A percentile compares a stretch with the other conserved stretches of the same genome.
Evolutionary conservation across 2,888 invertebrate genomes (phyloP).

Genomic region (Mythimna impura): DNA sequence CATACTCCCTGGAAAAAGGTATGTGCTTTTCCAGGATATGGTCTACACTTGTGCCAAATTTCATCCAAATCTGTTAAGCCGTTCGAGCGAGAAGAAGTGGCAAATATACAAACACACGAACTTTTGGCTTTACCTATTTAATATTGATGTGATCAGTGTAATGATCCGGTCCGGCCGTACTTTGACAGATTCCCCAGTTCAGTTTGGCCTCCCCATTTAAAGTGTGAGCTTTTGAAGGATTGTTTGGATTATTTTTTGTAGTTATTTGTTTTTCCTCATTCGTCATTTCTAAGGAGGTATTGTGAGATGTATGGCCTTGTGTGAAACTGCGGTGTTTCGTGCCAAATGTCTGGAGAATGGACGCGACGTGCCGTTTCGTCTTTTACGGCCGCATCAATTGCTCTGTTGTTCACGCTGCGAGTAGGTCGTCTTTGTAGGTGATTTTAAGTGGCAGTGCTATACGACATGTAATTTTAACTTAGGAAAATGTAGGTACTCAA

Average conservation of each 20-base stretch:
- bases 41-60: too few relatives aligned
- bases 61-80: too few relatives aligned
- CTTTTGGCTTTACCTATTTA: too few relatives aligned
- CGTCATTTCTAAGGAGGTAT: conserved; percentile 30
- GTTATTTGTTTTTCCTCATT: conserved; percentile 44
- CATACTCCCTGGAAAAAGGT: too few relatives aligned
- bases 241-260: conserved; percentile 32
- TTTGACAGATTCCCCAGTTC: neutral
- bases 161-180: neutral
- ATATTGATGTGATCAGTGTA: too few relatives aligned
- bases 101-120: too few relatives aligned
- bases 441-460: neutral
- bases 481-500: neutral
- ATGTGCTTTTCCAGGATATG: too few relatives aligned
- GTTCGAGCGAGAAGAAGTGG: too few relatives aligned
- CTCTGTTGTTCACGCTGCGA: conserved; percentile 24
- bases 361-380: conserved; percentile 19
- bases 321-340: conserved; percentile 19
- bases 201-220: neutral
- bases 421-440: conserved; percentile 1
- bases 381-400: conserved; percentile 41
- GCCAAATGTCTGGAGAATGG: conserved; percentile 47
- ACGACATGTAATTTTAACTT: neutral
- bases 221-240: neutral
- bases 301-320: conserved; percentile 32